These are phyloP conservation scores for Muscina levida DNA, from an alignment of 2,888 invertebrate genomes.

Conservation along the genomic window DNA sequence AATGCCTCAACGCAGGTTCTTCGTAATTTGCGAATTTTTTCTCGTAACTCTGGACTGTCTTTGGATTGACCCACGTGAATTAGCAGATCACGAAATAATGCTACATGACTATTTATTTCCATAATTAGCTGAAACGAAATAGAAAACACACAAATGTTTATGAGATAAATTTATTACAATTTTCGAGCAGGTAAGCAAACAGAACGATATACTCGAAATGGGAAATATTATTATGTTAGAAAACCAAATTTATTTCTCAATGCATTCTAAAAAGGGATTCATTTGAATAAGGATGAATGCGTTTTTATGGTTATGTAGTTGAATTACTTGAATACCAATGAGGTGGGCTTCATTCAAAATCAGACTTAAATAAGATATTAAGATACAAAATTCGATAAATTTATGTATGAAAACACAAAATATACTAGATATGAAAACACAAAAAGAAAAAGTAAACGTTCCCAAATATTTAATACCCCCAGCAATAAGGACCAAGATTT, in stretches of 20 bases:
- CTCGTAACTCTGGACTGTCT: conserved; percentile 92
- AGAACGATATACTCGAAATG: background rate
- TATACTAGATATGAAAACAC: no score
- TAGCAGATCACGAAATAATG: conserved; percentile 91
- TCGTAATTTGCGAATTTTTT: conserved; percentile 90
- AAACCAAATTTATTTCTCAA: background rate
- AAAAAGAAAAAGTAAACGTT: no score
- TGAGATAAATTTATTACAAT: background rate
- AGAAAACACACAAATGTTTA: background rate
- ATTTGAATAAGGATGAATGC: background rate
- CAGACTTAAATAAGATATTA: no score
- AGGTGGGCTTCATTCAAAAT: no score
- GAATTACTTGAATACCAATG: no score
- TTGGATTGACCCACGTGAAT: conserved; percentile 92
- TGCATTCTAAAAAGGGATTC: background rate
- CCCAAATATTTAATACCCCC: no score
- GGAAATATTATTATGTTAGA: background rate
- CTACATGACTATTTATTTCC: conserved; percentile 93
- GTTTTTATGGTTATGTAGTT: background rate
- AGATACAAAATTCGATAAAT: no score
- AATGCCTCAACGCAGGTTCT: conserved; percentile 92
- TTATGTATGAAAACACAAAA: no score
- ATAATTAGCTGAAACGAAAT: conserved; percentile 87
- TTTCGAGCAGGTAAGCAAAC: background rate
- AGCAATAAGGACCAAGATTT: no score